Conservation (phyloP, 2,888 invertebrate genomes). For the Salticus scenicus region DNA sequence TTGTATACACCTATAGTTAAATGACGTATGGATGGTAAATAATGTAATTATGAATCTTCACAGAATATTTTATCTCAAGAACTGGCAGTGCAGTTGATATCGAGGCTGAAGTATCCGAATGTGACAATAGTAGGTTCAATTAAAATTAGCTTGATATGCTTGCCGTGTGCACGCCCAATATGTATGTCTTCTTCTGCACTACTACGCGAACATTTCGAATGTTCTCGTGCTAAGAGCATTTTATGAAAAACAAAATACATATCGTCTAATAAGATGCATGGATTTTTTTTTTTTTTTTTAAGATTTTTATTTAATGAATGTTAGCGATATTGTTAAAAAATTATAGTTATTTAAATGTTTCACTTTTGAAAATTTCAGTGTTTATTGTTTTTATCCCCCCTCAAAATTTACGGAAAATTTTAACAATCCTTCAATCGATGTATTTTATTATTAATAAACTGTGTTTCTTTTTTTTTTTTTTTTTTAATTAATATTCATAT, state of each 20-base stretch:
- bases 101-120: constrained; percentile 64
- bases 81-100: constrained; percentile 66
- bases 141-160: constrained; percentile 56
- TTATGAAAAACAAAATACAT: not conserved
- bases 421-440: too few relatives aligned
- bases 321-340: not conserved
- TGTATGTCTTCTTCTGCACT: constrained; percentile 58
- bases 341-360: not conserved
- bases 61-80: constrained; percentile 67
- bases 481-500: too few relatives aligned
- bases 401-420: too few relatives aligned
- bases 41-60: constrained; percentile 55
- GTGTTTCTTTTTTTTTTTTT: too few relatives aligned
- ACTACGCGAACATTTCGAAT: constrained; percentile 12
- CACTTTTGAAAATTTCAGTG: not conserved
- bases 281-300: not conserved
- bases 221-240: not conserved
- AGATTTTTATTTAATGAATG: constrained; percentile 1
- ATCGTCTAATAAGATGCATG: not conserved
- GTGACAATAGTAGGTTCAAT: constrained; percentile 66
- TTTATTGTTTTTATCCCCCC: too few relatives aligned
- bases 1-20: too few relatives aligned
- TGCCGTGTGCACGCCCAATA: constrained; percentile 49
- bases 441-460: too few relatives aligned
- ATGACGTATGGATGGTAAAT: constrained; percentile 24